Evolutionary conservation across 2,113 vertebrate genomes (phyloP), one percentile per base, ranked within the genome.

Genomic region (Brachypodius melanocephalos): DNA sequence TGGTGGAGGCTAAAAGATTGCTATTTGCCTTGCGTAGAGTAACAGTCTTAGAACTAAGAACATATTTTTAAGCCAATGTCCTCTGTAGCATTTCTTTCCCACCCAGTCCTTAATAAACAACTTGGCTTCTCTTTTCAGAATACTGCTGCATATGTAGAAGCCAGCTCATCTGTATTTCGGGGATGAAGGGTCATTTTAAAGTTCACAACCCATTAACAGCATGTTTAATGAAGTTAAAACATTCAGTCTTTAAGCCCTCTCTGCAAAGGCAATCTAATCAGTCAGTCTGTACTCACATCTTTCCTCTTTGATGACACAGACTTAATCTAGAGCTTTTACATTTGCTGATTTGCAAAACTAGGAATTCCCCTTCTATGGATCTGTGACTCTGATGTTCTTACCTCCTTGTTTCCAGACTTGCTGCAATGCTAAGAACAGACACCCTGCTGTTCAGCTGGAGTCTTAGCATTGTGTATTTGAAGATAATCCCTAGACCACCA

Each of bases 401-500:
- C 68, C 29, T 89, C 58, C 76, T 57, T 57, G 19, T 61, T 93
- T 63, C 45, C 74, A 82, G 85, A 75, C 66, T 85, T 82, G 58
- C 78, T 78, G 65, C 74, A 55, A 42, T 3, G 1, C 71, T 74
- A 46, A 79, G 79, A 86, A 43, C 76, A 88, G 90, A 58, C 7
- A 2, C 63, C 94, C 63, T 66, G 63, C 85, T 94, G 82, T 92
- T 96, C 5, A 1, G 6, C 63, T 20, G 18, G 42, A 90, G 72
- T 67, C 72, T 88, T 68, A 72, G 73, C 57, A 49, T 57, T 93
- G 73, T 66, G 45, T 89, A 68, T 91, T 86, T 89, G 76, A 95
- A 90, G 93, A 92, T 95, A 95, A 96, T 89, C 94, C 42, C 42
- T 45, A 85, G 93, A 89, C 89, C 91, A 89, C 84, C 65, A 86